Base-by-base conservation (phyloP, 2,888 invertebrate species). In the Tricholauxania praeusta region DNA sequence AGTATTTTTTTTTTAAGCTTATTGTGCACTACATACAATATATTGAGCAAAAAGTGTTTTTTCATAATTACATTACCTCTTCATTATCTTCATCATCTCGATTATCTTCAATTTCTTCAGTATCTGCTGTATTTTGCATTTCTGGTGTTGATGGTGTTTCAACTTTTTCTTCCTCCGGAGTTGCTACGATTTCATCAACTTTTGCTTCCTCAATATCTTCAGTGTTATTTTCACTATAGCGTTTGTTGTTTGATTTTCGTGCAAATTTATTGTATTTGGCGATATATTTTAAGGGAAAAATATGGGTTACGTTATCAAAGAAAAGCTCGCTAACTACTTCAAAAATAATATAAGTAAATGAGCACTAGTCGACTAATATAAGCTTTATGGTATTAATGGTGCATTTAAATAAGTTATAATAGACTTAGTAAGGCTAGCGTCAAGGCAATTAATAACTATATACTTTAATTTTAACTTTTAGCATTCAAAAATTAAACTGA, bases 31-130 rank as follows among this genome's bases (percentile, higher is more conserved):
- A 12, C 14, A 17, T 53, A 15, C 10, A 53, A 53, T 53, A 17
- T 53, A 53, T 7, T n/a, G 53, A 17, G 53, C 55, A 39, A 55
- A 67, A 28, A 39, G 15, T 17, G n/a, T 55, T 32, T 55, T n/a
- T n/a, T 32, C 19, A 67, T 55, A 53, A 53, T 22, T 55, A 67
- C 32, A 22, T 67, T 67, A 55, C 52, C 19, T 49, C 39, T 14
- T 69, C 72, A 52, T 15, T 69, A 6, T 19, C 64, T 5, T 74
- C 71, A 8, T 71, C 28, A 14, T 73, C 75, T 57, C n/a, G 60
- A 59, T 73, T 65, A 4, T 72, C 72, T 14, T 51, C 19, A 4
- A 39, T 19, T 19, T 75, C 48, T 15, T 64, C 49, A 28, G 47
- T 14, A 28, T 15, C 48, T 28, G 15, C 22, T 49, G 63, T 39